Evolutionary conservation across 2,888 invertebrate genomes (phyloP), one percentile per base, ranked within the genome.

Genomic region (Plebejus melissa): DNA sequence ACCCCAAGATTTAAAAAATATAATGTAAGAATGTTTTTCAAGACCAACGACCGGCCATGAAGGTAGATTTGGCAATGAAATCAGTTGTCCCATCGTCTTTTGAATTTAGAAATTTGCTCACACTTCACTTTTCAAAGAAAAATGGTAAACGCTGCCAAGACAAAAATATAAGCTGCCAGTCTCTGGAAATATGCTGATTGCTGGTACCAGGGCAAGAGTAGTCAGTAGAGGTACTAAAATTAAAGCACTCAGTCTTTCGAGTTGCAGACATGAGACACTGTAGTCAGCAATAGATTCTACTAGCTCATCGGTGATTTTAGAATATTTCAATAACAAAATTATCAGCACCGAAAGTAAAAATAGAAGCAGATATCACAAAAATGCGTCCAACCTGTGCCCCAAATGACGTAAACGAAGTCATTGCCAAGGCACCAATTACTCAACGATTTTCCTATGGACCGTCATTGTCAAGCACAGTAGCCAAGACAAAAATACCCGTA

Each of bases 1-100:
- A 11, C 22, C 60, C 60, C 28, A 60, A 28, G 60, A 60, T 28
- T 60, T 9, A 11, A 28, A 22, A 22, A 7, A 22, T 0, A 9
- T 28, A 28, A 60, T 9, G 28, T 0, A 65, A 9, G 60, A 74
- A 74, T 78, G 83, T 80, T 84, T 84, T 88, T 89, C 87, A 90
- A 85, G 88, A 87, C 84, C 87, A 83, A 83, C 84, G 87, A 86
- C 87, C 87, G 87, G 79, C 87, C 88, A 80, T 91, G 90, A 90
- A 89, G 88, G 81, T 85, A 77, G 77, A 75, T 77, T 76, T 79
- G 80, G 79, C 80, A 79, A 80, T 77, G 77, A 77, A 75, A 79
- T 75, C 75, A 75, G 77, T 77, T 77, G 69, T 74, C 77, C 77
- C 76, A 77, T 77, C 77, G 77, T 74, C 74, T 76, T 76, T 72